Conservation (phyloP, 2,113 vertebrate genomes). For the Collichthys lucidus region DNA sequence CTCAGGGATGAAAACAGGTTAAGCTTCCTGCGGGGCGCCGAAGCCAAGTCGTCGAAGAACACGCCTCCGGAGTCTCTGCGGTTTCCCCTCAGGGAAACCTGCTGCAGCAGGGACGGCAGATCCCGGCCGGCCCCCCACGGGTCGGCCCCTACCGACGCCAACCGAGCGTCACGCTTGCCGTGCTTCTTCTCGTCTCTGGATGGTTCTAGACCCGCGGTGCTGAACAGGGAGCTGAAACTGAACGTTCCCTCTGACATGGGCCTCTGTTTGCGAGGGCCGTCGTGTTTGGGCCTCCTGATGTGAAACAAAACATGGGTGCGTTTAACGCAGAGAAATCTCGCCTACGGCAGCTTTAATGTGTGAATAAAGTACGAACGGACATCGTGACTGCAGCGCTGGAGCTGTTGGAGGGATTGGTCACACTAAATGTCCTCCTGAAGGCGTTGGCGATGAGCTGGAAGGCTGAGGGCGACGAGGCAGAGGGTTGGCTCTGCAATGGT, state of each 20-base stretch:
- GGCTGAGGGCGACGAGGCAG: conserved; percentile 58
- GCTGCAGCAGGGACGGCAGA: conserved; percentile 78
- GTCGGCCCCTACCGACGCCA: conserved; percentile 22
- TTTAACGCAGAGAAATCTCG: neutral
- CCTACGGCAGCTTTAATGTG: neutral
- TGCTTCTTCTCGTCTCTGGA: conserved; percentile 2
- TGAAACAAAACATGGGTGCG: neutral
- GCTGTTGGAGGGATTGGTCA: conserved; percentile 45
- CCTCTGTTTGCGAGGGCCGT: conserved; percentile 50
- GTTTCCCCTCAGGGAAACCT: conserved; percentile 67
- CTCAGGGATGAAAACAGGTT: conserved; percentile 84
- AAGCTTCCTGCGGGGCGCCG: conserved; percentile 62
- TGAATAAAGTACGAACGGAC: conserved; percentile 46
- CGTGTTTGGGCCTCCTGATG: conserved; percentile 60
- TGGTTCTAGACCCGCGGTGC: neutral
- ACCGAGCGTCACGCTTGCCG: neutral
- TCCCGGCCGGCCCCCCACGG: conserved; percentile 65
- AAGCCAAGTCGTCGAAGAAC: conserved; percentile 63
- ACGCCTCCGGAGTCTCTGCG: conserved; percentile 47
- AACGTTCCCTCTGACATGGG: conserved; percentile 78
- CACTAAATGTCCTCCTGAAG: conserved; percentile 78
- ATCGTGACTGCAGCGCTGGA: conserved; percentile 61
- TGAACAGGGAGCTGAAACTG: conserved; percentile 57
- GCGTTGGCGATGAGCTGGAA: conserved; percentile 76
- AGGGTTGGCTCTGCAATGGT: conserved; percentile 45